These are phyloP conservation scores for Philotrypesis tridentata DNA, from an alignment of 1,140 invertebrate species.

Conservation along the genomic window DNA sequence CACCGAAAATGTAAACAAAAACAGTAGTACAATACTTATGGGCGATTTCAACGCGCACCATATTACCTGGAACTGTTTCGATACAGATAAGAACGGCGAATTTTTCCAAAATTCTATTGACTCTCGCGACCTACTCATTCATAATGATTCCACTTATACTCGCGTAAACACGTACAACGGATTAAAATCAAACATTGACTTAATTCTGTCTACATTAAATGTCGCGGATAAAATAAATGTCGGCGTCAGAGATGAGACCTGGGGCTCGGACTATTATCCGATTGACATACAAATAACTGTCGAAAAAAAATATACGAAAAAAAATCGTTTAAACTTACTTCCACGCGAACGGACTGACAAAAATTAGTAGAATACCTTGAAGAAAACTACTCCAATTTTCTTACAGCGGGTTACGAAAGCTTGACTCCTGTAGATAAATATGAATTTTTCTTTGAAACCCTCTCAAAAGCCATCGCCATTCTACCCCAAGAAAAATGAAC, in stretches of 20 bases:
- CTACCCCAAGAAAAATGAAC: no score
- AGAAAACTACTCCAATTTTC: no score
- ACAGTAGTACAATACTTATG: background rate
- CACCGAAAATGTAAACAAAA: background rate
- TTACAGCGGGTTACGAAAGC: no score
- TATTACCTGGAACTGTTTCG: constrained; percentile 31
- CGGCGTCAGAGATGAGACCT: background rate
- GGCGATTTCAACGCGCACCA: constrained; percentile 46
- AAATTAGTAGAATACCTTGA: no score
- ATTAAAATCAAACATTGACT: background rate
- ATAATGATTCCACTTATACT: no score
- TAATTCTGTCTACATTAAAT: background rate
- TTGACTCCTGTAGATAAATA: no score
- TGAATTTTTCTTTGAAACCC: no score
- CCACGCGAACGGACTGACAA: no score
- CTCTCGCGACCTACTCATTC: no score
- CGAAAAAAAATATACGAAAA: no score
- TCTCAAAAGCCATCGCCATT: no score
- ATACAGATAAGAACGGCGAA: constrained; percentile 24
- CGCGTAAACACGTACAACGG: background rate
- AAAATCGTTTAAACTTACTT: background rate
- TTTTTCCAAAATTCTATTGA: background rate
- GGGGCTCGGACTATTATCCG: constrained; percentile 14
- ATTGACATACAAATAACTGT: background rate
- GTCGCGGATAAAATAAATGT: background rate